These are phyloP conservation scores for Lacanobia oleracea DNA, from an alignment of 2,888 invertebrate species.

Conservation along the genomic window DNA sequence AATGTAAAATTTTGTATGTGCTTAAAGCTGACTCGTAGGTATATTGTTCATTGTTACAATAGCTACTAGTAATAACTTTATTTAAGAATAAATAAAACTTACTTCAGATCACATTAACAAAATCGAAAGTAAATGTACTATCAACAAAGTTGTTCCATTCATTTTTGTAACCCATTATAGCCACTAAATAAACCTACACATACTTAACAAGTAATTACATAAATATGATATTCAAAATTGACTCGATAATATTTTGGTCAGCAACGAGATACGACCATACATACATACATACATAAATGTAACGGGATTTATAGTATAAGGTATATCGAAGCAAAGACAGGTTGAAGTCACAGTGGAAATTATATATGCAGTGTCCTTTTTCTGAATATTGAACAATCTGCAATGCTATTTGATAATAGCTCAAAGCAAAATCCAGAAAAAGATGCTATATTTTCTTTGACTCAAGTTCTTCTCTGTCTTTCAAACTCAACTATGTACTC, in stretches of 20 bases:
- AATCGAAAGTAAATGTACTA: slow-evolving; percentile 78
- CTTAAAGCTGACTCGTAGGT: slow-evolving; percentile 82
- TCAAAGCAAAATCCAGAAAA: slow-evolving; percentile 53
- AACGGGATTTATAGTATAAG: slow-evolving; percentile 62
- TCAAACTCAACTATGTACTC: slow-evolving; percentile 44
- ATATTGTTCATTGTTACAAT: slow-evolving; percentile 71
- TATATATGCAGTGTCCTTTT: slow-evolving; percentile 24
- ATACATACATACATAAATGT: slow-evolving; percentile 53
- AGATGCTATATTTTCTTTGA: slow-evolving; percentile 16
- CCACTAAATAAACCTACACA: slow-evolving; percentile 81
- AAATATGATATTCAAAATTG: slow-evolving; percentile 86
- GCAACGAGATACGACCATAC: slow-evolving; percentile 79
- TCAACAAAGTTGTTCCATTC: slow-evolving; percentile 78
- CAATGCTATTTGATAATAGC: slow-evolving; percentile 49
- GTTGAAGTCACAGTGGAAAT: slow-evolving; percentile 35
- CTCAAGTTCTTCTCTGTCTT: slow-evolving; percentile 17
- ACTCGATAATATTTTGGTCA: slow-evolving; percentile 86
- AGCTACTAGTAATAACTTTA: slow-evolving; percentile 66
- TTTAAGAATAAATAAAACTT: slow-evolving; percentile 71
- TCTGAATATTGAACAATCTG: slow-evolving; percentile 35
- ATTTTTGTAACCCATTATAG: slow-evolving; percentile 77
- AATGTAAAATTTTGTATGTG: slow-evolving; percentile 80
- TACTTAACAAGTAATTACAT: slow-evolving; percentile 82
- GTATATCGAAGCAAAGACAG: slow-evolving; percentile 63
- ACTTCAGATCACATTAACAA: slow-evolving; percentile 90